Evolutionary conservation across 2,888 invertebrate species (phyloP), one percentile per base, ranked within the genome.

Genomic region (Lottia scabra): DNA sequence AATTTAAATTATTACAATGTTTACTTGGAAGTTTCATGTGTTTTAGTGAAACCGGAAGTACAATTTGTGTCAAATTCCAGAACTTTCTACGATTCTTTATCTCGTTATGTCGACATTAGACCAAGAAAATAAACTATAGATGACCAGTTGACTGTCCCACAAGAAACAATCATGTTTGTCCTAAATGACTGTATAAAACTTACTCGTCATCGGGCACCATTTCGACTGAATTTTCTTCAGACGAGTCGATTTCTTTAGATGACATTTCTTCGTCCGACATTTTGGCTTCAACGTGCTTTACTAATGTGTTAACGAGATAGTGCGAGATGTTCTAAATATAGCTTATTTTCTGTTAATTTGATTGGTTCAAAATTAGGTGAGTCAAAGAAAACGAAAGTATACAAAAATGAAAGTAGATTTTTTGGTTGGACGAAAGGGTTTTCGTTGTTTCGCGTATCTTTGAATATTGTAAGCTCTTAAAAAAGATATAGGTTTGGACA

Each of bases 261-360:
- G 56, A 56, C 56, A 56, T 56, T 56, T 56, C 56, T 56, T 56
- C 56, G 56, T 56, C 56, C 56, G 56, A 56, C 56, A 56, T 56
- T 23, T 56, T 56, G 10, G 56, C 23, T 38, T 38, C 38, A 56
- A 56, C 56, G 56, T 56, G 56, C 56, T 56, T 23, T 56, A 23
- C 19, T 56, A 19, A 56, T 2, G 19, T 23, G 19, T 15, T 23
- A 12, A 56, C 56, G 56, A 56, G 56, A 56, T 23, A 23, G 15
- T 12, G 56, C 56, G 56, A 56, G 56, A 56, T 56, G 12, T 56
- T 56, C 56, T 56, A 56, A 23, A 23, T 56, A 56, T 56, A 56
- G 56, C 19, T 23, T 23, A 23, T 56, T 12, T 23, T 13, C 56
- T 12, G 12, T 56, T 56, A 23, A 23, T 19, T 56, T 56, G 19